phyloP scores from a whole-genome alignment of 1,140 invertebrate genomes.

The Eubasilissa regina region DNA sequence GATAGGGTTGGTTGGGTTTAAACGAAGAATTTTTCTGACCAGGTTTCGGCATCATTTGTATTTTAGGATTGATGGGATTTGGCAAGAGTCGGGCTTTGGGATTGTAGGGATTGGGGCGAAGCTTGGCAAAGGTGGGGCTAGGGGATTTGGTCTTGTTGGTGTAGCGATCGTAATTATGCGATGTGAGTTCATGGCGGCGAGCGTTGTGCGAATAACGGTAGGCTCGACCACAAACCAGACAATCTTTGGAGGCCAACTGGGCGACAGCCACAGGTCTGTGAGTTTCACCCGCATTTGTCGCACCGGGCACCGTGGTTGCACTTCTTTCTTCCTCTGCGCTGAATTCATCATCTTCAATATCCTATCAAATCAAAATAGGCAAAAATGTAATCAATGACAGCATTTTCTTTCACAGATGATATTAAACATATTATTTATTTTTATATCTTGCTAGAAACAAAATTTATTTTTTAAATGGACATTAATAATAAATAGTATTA shows the following conservation, averaged over 20 bases:
- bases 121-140: constrained; percentile 64
- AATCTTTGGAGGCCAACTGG: constrained; percentile 70
- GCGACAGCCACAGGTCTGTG: constrained; percentile 65
- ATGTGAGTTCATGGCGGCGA: constrained; percentile 68
- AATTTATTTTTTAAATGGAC: no score
- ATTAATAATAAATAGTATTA: no score
- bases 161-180: constrained; percentile 70
- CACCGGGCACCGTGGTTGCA: neutral
- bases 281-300: neutral
- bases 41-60: constrained; percentile 62
- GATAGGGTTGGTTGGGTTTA: constrained; percentile 20
- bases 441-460: no score
- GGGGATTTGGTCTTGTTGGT: constrained; percentile 67
- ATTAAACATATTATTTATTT: neutral
- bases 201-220: constrained; percentile 72
- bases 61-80: constrained; percentile 68
- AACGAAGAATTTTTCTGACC: neutral
- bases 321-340: neutral
- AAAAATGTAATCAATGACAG: neutral
- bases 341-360: constrained; percentile 20
- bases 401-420: neutral
- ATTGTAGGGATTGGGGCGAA: constrained; percentile 70
- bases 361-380: constrained; percentile 17
- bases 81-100: constrained; percentile 69
- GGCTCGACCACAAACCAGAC: constrained; percentile 68